Percentiles rank a stretch among this genome's conserved stretches.
Evolutionary conservation across 2,797 vertebrate species (phyloP).

Genomic region (Melanotaenia boesemani): DNA sequence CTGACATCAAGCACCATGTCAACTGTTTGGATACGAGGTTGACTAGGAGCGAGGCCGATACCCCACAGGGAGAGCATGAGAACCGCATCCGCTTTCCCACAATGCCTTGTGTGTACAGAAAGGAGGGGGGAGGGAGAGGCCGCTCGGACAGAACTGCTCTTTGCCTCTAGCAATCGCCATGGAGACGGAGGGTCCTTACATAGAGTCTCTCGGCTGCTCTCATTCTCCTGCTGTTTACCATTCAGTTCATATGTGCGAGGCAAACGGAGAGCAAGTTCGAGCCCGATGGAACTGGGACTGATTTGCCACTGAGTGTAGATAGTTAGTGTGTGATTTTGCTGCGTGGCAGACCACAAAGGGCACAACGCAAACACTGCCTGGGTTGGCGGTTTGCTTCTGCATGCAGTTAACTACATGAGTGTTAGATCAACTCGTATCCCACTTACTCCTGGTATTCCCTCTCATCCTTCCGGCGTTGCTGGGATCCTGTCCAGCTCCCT

Average conservation of each 20-base stretch:
- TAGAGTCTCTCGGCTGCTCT: slow-evolving; percentile 44
- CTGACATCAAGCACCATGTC: neutral
- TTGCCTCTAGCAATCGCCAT: slow-evolving; percentile 61
- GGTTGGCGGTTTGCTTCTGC: slow-evolving; percentile 2
- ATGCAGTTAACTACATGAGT: neutral
- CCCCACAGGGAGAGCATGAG: slow-evolving; percentile 43
- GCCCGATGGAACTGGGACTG: slow-evolving; percentile 4
- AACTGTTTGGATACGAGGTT: slow-evolving; percentile 1
- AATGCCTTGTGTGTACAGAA: slow-evolving; percentile 62
- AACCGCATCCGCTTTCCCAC: slow-evolving; percentile 62
- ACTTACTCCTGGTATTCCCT: slow-evolving; percentile 32
- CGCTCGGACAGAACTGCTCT: slow-evolving; percentile 47
- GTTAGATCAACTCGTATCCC: neutral
- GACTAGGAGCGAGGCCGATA: slow-evolving; percentile 10
- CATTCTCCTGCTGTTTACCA: slow-evolving; percentile 68
- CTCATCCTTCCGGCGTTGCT: slow-evolving; percentile 17
- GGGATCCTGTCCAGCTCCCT: slow-evolving; percentile 34
- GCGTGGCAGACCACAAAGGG: neutral
- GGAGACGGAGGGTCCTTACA: slow-evolving; percentile 61
- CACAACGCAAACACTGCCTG: neutral
- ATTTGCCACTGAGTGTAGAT: neutral
- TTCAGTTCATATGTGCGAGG: slow-evolving; percentile 55
- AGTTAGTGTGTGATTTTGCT: slow-evolving; percentile 28
- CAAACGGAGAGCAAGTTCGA: slow-evolving; percentile 19
- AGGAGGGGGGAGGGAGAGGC: slow-evolving; percentile 1